Evolutionary conservation across 2,797 vertebrate genomes (phyloP), one percentile per base, ranked within the genome.

Genomic region (Hybognathus amarus): DNA sequence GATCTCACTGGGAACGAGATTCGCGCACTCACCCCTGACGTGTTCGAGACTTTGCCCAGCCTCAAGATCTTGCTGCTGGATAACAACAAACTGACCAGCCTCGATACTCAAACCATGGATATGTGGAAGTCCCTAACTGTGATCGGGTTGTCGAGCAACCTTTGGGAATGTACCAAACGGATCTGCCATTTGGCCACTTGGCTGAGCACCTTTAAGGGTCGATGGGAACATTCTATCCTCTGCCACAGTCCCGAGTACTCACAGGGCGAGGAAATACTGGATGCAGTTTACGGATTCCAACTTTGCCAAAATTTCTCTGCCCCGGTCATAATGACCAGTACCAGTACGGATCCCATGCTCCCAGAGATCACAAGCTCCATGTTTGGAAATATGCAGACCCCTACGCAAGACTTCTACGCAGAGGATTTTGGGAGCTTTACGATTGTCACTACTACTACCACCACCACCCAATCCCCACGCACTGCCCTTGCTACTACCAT

Each of bases 221-320:
- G 97, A 92, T 98, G 97, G 97, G 98, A 99, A 93, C 97, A 98
- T 89, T 97, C 97, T 67, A 98, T 99, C 90, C 94, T 99, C 87
- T 99, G 98, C 92, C 96, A 98, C 89, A 97, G 95, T 90, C 98
- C 98, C 36, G 97, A 99, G 92, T 97, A 97, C 88, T 96, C 97
- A 91, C 97, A 99, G 94, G 98, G 98, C 74, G 98, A 99, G 96
- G 97, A 99, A 94, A 98, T 99, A 94, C 95, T 99, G 87, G 98
- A 99, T 80, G 98, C 98, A 0, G 97, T 99, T 87, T 96, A 98
- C 85, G 97, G 97, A 91, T 99, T 99, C 94, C 97, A 98, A 93
- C 97, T 99, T 93, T 99, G 98, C 93, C 97, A 97, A 94, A 98
- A 99, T 95, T 96, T 97, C 94, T 97, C 97, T 4, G 96, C 95